These are phyloP conservation scores for Callocephalon fimbriatum DNA, from an alignment of 2,113 vertebrate genomes.

Conservation along the genomic window DNA sequence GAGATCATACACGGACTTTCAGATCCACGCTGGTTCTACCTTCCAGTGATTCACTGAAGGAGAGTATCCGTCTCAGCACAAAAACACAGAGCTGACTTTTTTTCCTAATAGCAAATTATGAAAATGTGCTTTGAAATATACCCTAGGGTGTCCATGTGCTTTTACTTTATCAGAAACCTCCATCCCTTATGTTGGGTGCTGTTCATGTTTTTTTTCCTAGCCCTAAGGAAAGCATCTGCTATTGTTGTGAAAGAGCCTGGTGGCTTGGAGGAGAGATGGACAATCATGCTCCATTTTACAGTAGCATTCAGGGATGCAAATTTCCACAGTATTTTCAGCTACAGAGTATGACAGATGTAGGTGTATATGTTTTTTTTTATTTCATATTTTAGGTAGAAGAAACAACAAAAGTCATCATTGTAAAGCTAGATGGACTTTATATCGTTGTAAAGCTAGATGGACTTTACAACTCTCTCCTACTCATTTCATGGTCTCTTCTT, in stretches of 20 bases:
- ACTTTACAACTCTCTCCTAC: not conserved
- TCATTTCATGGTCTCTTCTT: not conserved
- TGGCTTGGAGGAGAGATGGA: not conserved
- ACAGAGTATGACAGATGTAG: not conserved
- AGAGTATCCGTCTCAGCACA: not conserved
- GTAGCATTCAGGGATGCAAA: not conserved
- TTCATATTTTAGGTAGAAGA: not conserved
- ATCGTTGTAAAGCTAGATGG: not conserved
- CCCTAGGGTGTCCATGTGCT: not conserved
- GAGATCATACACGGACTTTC: not conserved
- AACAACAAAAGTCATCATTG: not conserved
- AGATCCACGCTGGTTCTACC: not conserved
- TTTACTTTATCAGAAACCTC: not conserved
- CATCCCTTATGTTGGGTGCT: not conserved
- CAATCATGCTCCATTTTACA: not conserved
- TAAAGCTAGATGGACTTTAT: not conserved
- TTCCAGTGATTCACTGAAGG: not conserved
- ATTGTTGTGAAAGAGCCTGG: not conserved
- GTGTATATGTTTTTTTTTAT: not conserved
- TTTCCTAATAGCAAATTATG: not conserved
- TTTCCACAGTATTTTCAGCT: not conserved
- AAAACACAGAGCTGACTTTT: not conserved
- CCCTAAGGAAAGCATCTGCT: constrained; percentile 5
- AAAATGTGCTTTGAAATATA: not conserved
- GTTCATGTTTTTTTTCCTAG: not conserved